These are phyloP conservation scores for Drosophila austrosaltans DNA, from an alignment of 2,888 invertebrate species.

Conservation along the genomic window DNA sequence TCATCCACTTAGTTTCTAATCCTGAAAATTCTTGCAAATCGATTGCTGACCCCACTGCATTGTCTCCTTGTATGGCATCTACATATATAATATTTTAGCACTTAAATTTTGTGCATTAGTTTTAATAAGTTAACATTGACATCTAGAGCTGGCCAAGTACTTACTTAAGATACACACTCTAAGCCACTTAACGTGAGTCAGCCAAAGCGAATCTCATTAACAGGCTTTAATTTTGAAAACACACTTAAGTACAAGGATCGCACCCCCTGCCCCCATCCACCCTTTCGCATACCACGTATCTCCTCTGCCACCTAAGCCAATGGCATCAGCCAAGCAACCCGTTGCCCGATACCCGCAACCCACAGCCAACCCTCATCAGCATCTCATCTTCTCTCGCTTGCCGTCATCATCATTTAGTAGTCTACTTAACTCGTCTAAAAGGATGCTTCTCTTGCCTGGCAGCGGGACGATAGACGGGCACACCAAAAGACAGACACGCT, in stretches of 20 bases:
- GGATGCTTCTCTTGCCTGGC: slow-evolving; percentile 53
- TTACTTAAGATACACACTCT: slow-evolving; percentile 78
- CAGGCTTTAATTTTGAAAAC: slow-evolving; percentile 79
- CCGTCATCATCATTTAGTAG: slow-evolving; percentile 71
- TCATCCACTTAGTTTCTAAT: not conserved
- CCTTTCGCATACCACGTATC: slow-evolving; percentile 9
- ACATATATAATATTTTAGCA: not conserved
- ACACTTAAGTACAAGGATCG: slow-evolving; percentile 68
- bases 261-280: slow-evolving; percentile 23
- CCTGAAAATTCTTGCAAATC: not conserved
- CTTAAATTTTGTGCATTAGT: slow-evolving; percentile 69
- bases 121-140: slow-evolving; percentile 61
- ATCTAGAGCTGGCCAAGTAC: slow-evolving; percentile 54
- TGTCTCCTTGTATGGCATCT: not conserved
- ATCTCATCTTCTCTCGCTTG: slow-evolving; percentile 23
- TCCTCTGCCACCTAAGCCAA: too few species aligned
- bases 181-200: slow-evolving; percentile 79
- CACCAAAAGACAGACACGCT: slow-evolving; percentile 29
- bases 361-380: slow-evolving; percentile 44
- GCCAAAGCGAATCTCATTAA: slow-evolving; percentile 78
- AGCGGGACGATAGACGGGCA: slow-evolving; percentile 13
- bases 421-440: slow-evolving; percentile 78
- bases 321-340: too few species aligned
- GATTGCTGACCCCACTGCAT: not conserved
- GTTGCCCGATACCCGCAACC: slow-evolving; percentile 15